These are phyloP conservation scores for Hiodon tergisus DNA, from an alignment of 2,113 vertebrate species.

Conservation along the genomic window DNA sequence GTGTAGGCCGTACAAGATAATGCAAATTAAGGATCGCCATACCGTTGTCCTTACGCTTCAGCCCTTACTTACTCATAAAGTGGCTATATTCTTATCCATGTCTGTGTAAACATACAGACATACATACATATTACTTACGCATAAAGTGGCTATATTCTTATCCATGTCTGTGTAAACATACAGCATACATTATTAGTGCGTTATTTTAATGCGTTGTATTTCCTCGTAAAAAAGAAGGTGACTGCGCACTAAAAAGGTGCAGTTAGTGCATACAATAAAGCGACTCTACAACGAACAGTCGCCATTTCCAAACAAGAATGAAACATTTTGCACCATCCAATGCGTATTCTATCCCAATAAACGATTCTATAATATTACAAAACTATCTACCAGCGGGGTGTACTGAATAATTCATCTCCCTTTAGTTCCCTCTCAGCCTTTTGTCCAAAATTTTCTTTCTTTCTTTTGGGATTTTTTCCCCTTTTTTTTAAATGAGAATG, in stretches of 20 bases:
- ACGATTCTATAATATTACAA: conserved; percentile 76
- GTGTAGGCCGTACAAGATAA: no score
- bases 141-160: not conserved
- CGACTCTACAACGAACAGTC: conserved; percentile 50
- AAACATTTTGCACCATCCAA: conserved; percentile 70
- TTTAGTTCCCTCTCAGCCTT: conserved; percentile 70
- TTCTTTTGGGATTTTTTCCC: conserved; percentile 42
- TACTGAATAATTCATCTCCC: conserved; percentile 73
- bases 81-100: not conserved
- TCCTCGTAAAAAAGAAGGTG: conserved; percentile 13
- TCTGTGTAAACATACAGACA: not conserved
- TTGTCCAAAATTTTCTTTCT: conserved; percentile 69
- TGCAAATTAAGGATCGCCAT: not conserved
- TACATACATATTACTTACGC: no score
- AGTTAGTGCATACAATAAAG: conserved; percentile 38
- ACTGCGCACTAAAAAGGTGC: conserved; percentile 15
- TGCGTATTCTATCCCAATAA: conserved; percentile 60
- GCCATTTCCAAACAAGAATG: conserved; percentile 51
- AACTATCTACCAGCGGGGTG: conserved; percentile 80
- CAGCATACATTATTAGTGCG: not conserved
- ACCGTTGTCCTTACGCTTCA: not conserved
- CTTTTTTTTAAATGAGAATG: conserved; percentile 71
- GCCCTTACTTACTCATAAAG: not conserved
- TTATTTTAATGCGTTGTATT: not conserved
- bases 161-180: no score